Evolutionary conservation across 2,888 invertebrate species (phyloP), one percentile per base, ranked within the genome.

Genomic region (Callyntrura sp.): DNA sequence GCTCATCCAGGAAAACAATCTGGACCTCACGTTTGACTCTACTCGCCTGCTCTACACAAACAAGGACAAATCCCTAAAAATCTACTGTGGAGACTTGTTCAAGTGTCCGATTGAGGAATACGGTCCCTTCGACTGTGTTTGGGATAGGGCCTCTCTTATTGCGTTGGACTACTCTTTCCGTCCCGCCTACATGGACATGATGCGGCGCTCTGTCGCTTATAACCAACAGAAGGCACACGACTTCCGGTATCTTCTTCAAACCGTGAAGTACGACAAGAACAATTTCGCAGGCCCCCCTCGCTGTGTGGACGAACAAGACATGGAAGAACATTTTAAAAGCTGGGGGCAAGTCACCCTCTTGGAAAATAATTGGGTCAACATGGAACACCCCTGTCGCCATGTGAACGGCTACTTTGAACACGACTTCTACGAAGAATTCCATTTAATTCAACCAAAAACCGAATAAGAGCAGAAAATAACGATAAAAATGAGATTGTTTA

Each of bases 61-160:
- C 0, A 68, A 43, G 0, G 87, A 91, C 51, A 87, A 87, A 17
- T 48, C 73, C 17, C 70, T 92, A 14, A 65, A 76, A 55, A 91
- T 92, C n/a, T 92, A 91, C 20, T 25, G 51, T 51, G 92, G 92
- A 11, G 92, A 92, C 78, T 70, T 92, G 11, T 91, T 92, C 84
- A 25, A 82, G 4, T 91, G 91, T 76, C 91, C 92, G 12, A 14
- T 90, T 28, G 90, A 91, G 57, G 73, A 90, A 20, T 92, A 88
- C 81, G 92, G 91, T 43, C 92, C 92, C 0, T 82, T 92, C 28
- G 91, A 93, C 23, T 90, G 65, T 55, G 83, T 92, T 45, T 93
- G 92, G 92, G 93, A 93, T 43, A 28, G 92, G 51, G 93, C 92
- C 12, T 90, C 92, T 0, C 89, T 92, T 20, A 91, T 92, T 48